Evolutionary conservation across 2,888 invertebrate genomes (phyloP), one percentile per base, ranked within the genome.

Genomic region (Ferrisia virgata): DNA sequence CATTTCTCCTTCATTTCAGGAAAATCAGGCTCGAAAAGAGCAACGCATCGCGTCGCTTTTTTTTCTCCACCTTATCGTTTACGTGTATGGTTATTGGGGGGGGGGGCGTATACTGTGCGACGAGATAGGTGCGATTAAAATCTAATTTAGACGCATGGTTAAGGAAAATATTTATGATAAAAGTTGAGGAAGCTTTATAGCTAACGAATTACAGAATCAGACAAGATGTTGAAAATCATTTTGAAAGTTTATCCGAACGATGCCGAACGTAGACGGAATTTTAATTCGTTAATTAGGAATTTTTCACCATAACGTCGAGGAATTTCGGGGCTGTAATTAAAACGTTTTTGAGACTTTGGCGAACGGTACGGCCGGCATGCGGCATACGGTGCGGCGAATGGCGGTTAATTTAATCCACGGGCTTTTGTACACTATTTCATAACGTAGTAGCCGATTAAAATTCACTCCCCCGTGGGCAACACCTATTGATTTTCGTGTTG

Each of bases 211-310:
- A 64, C 58, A 2, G 64, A 64, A 64, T 64, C 53, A 53, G 22
- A 53, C 53, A 53, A 53, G 64, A 64, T 28, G 64, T 64, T 64
- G 64, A 28, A 64, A 28, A 53, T 53, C 53, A 53, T 53, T 2
- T 9, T 2, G 53, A 18, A 28, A 28, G 15, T 25, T 25, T 31
- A 64, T 64, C 8, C 64, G 28, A 25, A 28, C 3, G 5, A n/a
- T 5, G 64, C 13, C 28, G 28, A 64, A 64, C 64, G 64, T 64
- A 64, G 15, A 18, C 64, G 64, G 64, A 64, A 64, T 64, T 64
- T 64, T 64, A 64, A 64, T 64, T 64, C 64, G 28, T 28, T 64
- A 64, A 64, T 64, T 64, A 64, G 64, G 28, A 64, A 64, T 64
- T 64, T 64, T 64, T 64, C 64, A 15, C 64, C 28, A 64, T 25